Evolutionary conservation across 2,797 vertebrate genomes (phyloP).

Genomic region (Ctenosaura bakeri): DNA sequence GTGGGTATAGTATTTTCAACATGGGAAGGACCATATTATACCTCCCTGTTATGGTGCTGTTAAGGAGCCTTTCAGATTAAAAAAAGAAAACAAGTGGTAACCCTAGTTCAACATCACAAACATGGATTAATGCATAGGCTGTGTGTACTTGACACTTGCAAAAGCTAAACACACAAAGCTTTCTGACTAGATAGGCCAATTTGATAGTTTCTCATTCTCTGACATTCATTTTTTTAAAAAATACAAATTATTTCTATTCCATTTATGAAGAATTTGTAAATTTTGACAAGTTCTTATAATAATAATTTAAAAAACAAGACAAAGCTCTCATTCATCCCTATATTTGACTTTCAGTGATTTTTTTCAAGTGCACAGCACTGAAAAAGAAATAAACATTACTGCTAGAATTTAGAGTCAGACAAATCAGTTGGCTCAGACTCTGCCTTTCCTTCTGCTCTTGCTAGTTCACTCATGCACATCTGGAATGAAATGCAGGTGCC

Average conservation of each 20-base stretch:
- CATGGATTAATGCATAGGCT: no score
- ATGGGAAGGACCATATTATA: background rate
- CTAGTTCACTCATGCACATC: background rate
- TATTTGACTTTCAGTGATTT: constrained; percentile 44
- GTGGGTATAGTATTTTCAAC: background rate
- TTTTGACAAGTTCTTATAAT: background rate
- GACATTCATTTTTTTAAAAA: background rate
- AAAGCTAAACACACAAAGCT: background rate
- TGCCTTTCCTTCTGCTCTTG: constrained; percentile 13
- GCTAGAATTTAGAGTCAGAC: constrained; percentile 12
- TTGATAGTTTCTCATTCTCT: background rate
- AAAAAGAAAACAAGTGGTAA: background rate
- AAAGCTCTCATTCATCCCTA: background rate
- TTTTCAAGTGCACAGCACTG: constrained; percentile 12
- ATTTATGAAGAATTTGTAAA: no score
- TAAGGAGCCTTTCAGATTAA: background rate
- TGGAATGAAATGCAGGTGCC: background rate
- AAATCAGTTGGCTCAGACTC: constrained; percentile 32
- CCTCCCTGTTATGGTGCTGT: background rate
- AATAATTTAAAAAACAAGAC: background rate
- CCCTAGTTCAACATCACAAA: no score
- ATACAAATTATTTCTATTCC: no score
- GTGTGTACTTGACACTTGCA: background rate
- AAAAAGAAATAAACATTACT: constrained; percentile 47
- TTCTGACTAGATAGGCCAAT: background rate